phyloP scores from a whole-genome alignment of 1,140 invertebrate species.

The Propsilocerus akamusi region DNA sequence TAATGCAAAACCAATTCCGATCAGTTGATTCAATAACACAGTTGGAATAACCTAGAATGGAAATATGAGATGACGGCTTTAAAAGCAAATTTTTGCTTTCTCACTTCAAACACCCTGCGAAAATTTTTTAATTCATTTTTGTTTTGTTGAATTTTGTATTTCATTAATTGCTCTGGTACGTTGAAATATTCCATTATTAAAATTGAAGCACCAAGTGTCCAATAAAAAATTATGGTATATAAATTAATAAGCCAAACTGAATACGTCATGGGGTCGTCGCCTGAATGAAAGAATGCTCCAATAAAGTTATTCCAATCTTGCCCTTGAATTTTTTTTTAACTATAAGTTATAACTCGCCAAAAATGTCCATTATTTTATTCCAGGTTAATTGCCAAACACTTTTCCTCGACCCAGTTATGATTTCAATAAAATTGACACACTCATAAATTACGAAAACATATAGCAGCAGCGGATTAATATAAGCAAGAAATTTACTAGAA shows the following conservation, averaged over 20 bases:
- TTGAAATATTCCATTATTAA: conserved; percentile 52
- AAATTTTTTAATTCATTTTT: conserved; percentile 53
- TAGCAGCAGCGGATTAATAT: neutral
- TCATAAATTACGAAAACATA: neutral
- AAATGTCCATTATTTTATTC: neutral
- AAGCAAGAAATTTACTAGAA: neutral
- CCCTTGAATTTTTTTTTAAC: too few species aligned
- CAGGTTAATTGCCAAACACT: neutral
- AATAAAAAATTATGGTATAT: conserved; percentile 43
- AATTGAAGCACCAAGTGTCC: conserved; percentile 51
- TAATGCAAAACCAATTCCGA: conserved; percentile 33
- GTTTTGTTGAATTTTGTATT: conserved; percentile 65
- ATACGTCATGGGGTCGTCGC: conserved; percentile 35
- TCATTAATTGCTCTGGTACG: conserved; percentile 39
- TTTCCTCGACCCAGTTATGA: neutral
- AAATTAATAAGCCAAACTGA: conserved; percentile 39
- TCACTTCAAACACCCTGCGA: conserved; percentile 26
- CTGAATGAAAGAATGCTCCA: too few species aligned
- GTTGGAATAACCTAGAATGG: conserved; percentile 31
- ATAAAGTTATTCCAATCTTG: too few species aligned
- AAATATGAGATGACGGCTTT: neutral
- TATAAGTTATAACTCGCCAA: neutral
- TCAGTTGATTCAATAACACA: conserved; percentile 55
- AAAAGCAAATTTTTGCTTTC: neutral
- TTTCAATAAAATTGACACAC: neutral